Evolutionary conservation across 1,140 invertebrate species (phyloP).

Genomic region (Drosophila arizonae): DNA sequence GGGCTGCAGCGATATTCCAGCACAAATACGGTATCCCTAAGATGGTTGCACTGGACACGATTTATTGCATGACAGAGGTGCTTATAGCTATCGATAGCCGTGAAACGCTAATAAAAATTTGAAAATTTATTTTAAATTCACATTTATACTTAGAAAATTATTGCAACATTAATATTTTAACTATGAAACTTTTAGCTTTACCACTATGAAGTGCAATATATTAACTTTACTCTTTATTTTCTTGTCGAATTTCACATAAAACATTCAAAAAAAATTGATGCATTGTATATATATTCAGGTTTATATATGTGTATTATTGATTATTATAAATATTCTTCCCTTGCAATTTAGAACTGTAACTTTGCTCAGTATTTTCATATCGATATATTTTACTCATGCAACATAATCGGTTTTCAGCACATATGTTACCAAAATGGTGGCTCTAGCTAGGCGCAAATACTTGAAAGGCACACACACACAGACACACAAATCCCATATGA

Average conservation of each 20-base stretch:
- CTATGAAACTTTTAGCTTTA: too few relatives aligned
- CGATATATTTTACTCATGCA: neutral
- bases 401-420: neutral
- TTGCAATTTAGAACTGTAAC: too few relatives aligned
- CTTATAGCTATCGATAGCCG: conserved; percentile 4
- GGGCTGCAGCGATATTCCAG: conserved; percentile 3
- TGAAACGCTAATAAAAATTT: neutral
- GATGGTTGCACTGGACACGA: neutral
- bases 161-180: too few relatives aligned
- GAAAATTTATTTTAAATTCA: neutral
- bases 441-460: neutral
- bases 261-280: too few relatives aligned
- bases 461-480: conserved; percentile 4
- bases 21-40: neutral
- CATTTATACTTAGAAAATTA: too few relatives aligned
- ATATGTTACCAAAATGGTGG: conserved; percentile 6
- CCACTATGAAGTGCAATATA: too few relatives aligned
- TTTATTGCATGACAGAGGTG: conserved; percentile 8
- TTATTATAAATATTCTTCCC: too few relatives aligned
- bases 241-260: too few relatives aligned
- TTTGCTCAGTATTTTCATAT: too few relatives aligned
- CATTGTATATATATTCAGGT: too few relatives aligned
- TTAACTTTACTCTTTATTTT: too few relatives aligned
- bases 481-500: conserved; percentile 17
- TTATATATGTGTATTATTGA: too few relatives aligned